These are phyloP conservation scores for Trichonephila clavipes DNA, from an alignment of 1,140 invertebrate genomes.

Conservation along the genomic window DNA sequence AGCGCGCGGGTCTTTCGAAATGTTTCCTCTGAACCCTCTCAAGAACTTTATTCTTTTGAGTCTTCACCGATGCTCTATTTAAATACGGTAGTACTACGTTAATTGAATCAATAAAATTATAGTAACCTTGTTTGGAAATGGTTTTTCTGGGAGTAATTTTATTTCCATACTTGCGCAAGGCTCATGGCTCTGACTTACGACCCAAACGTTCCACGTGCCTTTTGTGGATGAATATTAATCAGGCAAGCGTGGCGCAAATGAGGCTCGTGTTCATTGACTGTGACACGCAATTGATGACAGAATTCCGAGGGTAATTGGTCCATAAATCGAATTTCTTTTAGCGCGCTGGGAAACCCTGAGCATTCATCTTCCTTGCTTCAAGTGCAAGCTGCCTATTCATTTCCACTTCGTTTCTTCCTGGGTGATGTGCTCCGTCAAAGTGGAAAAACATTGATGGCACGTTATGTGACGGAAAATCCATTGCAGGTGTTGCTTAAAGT, in stretches of 20 bases:
- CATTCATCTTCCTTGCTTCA: neutral
- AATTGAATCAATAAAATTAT: too few relatives aligned
- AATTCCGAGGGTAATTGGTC: neutral
- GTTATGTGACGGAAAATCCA: neutral
- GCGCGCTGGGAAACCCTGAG: neutral
- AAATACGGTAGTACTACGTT: too few relatives aligned
- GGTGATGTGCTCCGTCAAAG: neutral
- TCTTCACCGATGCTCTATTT: too few relatives aligned
- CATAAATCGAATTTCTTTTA: neutral
- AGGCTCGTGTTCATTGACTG: conserved; percentile 1
- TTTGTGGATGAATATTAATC: neutral
- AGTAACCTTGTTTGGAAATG: too few relatives aligned
- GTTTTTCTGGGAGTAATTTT: too few relatives aligned
- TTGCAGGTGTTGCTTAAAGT: too few relatives aligned
- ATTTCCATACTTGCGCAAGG: too few relatives aligned
- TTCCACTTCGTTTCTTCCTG: neutral
- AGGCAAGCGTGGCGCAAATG: neutral
- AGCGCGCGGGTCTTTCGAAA: too few relatives aligned
- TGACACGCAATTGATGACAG: conserved; percentile 15
- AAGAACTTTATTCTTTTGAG: too few relatives aligned
- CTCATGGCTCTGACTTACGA: neutral
- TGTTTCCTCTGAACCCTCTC: too few relatives aligned
- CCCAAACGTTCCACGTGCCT: neutral
- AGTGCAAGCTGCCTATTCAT: neutral
- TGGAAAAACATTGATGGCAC: neutral